Base-by-base conservation (phyloP, 2,113 vertebrate species). In the Amblyornis subalaris region DNA sequence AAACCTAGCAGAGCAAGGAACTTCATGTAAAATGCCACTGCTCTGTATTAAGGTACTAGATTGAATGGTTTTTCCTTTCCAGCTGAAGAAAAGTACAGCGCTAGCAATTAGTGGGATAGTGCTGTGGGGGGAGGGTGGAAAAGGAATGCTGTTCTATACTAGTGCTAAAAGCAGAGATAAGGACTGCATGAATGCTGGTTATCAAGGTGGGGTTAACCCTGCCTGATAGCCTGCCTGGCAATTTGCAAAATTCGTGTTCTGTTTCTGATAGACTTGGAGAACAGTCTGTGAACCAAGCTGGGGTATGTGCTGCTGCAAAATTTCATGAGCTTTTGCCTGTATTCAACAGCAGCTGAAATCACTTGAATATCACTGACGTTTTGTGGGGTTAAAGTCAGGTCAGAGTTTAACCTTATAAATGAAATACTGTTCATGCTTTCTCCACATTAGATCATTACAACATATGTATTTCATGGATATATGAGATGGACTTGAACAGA, bases 171-270 rank as follows among this genome's bases (percentile, higher is more conserved):
- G 72, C 61, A 80, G 48, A 61, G 57, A 55, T 50, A 81, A 84
- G 44, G 70, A 26, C 40, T 38, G 75, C 10, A 4, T 16, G 66
- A 75, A 82, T 47, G 15, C 40, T 75, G 33, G 6, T 69, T 91
- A 47, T 75, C 61, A 55, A 54, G 67, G 42, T 62, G 42, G 42
- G n/a, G 45, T 80, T 95, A 71, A 85, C 48, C 20, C 53, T 87
- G 44, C 44, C 23, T 0, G 0, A 24, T 19, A 42, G 50, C 28
- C 60, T 70, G 45, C 20, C 53, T 6, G 4, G 21, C 0, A 2
- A 19, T 51, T 60, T 85, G 53, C 22, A 81, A 15, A 84, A 73
- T 60, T 74, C 17, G 1, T 18, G 5, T 61, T 91, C 36, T 44
- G 20, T 80, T 93, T 77, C 72, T 84, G 36, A 26, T 7, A 55